These are phyloP conservation scores for Calidris pygmaea DNA, from an alignment of 2,113 vertebrate species.

Conservation along the genomic window DNA sequence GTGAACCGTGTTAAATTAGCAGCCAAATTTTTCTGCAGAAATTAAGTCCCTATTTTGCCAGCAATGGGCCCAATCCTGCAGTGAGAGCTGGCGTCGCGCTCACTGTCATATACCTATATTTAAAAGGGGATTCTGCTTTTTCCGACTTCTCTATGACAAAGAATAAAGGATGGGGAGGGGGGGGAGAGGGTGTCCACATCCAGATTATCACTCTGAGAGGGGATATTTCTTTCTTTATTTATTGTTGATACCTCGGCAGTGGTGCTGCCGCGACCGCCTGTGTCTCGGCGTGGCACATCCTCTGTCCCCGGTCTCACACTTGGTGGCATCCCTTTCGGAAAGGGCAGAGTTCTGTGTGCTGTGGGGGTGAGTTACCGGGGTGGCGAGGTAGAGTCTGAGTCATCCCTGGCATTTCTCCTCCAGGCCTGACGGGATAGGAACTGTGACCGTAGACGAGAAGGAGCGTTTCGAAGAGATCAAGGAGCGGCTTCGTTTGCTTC, in stretches of 20 bases:
- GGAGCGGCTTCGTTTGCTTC: conserved; percentile 90
- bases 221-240: background rate
- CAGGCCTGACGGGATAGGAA: conserved; percentile 97
- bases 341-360: background rate
- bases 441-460: conserved; percentile 94
- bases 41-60: background rate
- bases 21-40: conserved; percentile 8
- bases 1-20: background rate
- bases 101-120: background rate
- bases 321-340: background rate
- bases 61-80: background rate
- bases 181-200: fast-evolving
- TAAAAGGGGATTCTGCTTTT: background rate
- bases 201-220: background rate
- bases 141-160: background rate
- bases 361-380: conserved; percentile 20
- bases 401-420: conserved; percentile 63
- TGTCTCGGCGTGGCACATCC: background rate
- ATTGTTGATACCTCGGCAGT: background rate
- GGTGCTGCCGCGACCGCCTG: background rate
- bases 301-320: background rate
- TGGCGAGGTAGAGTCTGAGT: conserved; percentile 37
- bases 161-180: background rate
- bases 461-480: conserved; percentile 98
- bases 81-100: background rate